These are phyloP conservation scores for Laticauda laticaudata DNA, from an alignment of 2,113 vertebrate genomes.

Conservation along the genomic window DNA sequence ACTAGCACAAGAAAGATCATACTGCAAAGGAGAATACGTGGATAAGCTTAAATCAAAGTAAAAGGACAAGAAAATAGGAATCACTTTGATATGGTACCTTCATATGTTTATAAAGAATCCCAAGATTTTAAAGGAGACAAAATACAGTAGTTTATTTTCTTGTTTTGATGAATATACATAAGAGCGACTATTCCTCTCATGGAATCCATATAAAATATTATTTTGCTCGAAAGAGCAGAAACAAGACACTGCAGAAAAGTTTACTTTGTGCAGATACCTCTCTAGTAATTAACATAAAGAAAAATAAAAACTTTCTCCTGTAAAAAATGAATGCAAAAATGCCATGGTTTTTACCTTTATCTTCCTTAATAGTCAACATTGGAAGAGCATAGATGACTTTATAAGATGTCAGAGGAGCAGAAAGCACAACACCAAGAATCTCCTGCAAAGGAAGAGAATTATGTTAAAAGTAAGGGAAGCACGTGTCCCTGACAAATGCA, in stretches of 20 bases:
- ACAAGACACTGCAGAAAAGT: not conserved
- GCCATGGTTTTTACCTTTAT: conserved; percentile 83
- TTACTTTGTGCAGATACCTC: not conserved
- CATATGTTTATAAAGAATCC: not conserved
- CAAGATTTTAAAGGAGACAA: not conserved
- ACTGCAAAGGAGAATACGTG: not conserved
- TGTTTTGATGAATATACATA: not conserved
- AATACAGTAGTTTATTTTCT: not conserved
- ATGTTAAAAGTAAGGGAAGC: not conserved
- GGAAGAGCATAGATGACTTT: conserved; percentile 89
- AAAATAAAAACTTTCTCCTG: not conserved
- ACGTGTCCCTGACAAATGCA: not conserved
- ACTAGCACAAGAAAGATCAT: not conserved
- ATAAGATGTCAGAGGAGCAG: conserved; percentile 85
- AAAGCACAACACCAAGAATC: conserved; percentile 85
- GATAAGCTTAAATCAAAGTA: not conserved
- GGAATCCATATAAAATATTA: not conserved
- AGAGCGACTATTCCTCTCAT: not conserved
- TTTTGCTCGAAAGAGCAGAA: not conserved
- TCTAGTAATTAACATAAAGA: not conserved
- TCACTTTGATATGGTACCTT: not conserved
- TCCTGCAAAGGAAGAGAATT: conserved; percentile 73
- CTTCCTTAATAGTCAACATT: conserved; percentile 98
- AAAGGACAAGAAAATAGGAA: not conserved
- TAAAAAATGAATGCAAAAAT: not conserved